These are phyloP conservation scores for Polypedilum vanderplanki DNA, from an alignment of 1,140 invertebrate genomes.

Conservation along the genomic window DNA sequence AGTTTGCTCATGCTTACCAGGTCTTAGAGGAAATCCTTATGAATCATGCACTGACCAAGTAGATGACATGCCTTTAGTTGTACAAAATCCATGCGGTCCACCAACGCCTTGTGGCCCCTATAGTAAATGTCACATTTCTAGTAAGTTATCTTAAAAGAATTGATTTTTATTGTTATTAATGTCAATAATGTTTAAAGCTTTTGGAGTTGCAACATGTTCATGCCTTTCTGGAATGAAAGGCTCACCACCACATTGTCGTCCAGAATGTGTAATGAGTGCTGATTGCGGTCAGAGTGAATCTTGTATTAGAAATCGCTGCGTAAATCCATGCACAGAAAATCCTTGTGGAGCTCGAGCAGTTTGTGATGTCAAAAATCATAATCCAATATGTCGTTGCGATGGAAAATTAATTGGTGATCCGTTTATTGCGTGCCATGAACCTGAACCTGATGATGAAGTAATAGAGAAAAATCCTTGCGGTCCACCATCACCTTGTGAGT, in stretches of 20 bases:
- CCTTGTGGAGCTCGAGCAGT: slow-evolving; percentile 67
- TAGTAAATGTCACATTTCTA: slow-evolving; percentile 56
- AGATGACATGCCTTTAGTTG: slow-evolving; percentile 35
- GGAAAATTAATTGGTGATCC: slow-evolving; percentile 70
- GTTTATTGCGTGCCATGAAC: slow-evolving; percentile 60
- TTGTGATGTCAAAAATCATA: slow-evolving; percentile 72
- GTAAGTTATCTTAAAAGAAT: neutral
- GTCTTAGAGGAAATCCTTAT: slow-evolving; percentile 71
- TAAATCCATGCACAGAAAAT: slow-evolving; percentile 63
- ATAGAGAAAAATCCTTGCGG: slow-evolving; percentile 58
- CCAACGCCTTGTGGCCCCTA: slow-evolving; percentile 74
- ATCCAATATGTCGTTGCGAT: slow-evolving; percentile 72
- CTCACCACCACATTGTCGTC: slow-evolving; percentile 68
- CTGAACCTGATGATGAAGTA: slow-evolving; percentile 42
- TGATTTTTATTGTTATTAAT: too few relatives aligned
- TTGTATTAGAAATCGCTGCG: slow-evolving; percentile 70
- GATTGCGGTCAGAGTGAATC: slow-evolving; percentile 69
- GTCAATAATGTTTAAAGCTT: slow-evolving; percentile 44
- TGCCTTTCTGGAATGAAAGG: slow-evolving; percentile 73
- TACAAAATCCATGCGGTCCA: slow-evolving; percentile 57
- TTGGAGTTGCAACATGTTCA: slow-evolving; percentile 67
- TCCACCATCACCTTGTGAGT: slow-evolving; percentile 68
- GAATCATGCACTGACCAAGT: slow-evolving; percentile 54
- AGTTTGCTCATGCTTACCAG: slow-evolving; percentile 66
- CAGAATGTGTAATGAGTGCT: slow-evolving; percentile 71